Percentiles rank a stretch among this genome's conserved stretches.
Evolutionary conservation across 1,140 invertebrate species (phyloP).

Genomic region (Mylabris phalerata): DNA sequence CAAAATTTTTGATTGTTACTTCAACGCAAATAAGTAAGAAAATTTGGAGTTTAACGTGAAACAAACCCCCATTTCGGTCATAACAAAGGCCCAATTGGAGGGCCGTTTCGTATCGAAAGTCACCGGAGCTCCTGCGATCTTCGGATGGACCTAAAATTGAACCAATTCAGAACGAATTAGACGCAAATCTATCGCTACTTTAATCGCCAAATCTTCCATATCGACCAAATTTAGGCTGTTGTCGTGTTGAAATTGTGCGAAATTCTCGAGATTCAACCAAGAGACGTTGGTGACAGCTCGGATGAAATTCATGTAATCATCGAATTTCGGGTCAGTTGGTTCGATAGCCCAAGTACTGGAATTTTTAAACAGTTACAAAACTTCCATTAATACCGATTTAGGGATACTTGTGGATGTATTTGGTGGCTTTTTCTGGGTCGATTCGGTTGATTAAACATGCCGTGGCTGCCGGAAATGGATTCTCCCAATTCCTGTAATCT

Average conservation of each 20-base stretch:
- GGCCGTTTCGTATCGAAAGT: slow-evolving; percentile 34
- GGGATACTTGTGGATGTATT: slow-evolving; percentile 33
- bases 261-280: slow-evolving; percentile 42
- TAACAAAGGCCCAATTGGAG: slow-evolving; percentile 44
- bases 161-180: too few relatives aligned
- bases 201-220: slow-evolving; percentile 28
- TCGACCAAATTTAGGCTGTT: slow-evolving; percentile 42
- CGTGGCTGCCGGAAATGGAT: slow-evolving; percentile 49
- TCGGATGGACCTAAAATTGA: slow-evolving; percentile 32
- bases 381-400: background rate
- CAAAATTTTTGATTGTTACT: slow-evolving; percentile 16
- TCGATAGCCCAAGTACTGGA: slow-evolving; percentile 34
- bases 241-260: slow-evolving; percentile 44
- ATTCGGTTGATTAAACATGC: slow-evolving; percentile 45
- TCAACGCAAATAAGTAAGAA: slow-evolving; percentile 30
- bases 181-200: too few relatives aligned
- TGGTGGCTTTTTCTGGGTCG: slow-evolving; percentile 30
- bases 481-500: slow-evolving; percentile 52
- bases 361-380: slow-evolving; percentile 12
- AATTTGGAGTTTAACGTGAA: slow-evolving; percentile 46
- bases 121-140: slow-evolving; percentile 29
- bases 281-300: slow-evolving; percentile 45
- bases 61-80: slow-evolving; percentile 51
- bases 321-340: slow-evolving; percentile 33
- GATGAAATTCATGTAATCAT: slow-evolving; percentile 47